A percentile compares a stretch with the other conserved stretches of the same genome.
phyloP scores from a whole-genome alignment of 2,113 vertebrate genomes.

The Passer domesticus region DNA sequence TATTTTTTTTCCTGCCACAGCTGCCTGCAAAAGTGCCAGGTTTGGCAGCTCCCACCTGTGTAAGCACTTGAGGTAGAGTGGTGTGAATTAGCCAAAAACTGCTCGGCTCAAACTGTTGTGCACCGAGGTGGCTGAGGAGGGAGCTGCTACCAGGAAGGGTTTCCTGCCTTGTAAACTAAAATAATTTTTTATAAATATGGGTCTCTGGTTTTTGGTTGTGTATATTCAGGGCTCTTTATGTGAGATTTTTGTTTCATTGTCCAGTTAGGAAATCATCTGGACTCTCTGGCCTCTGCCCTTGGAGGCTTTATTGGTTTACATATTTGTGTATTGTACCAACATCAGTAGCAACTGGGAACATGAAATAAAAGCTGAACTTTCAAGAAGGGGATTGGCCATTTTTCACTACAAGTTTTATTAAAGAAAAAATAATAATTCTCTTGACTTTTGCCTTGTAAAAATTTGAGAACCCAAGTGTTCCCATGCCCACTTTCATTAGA shows the following conservation, averaged over 20 bases:
- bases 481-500: not conserved
- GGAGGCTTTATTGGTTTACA: not conserved
- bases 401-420: not conserved
- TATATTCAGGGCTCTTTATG: not conserved
- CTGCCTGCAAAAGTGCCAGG: slow-evolving; percentile 33
- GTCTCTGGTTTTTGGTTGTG: not conserved
- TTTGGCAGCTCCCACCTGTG: slow-evolving; percentile 60
- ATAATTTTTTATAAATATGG: not conserved
- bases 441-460: not conserved
- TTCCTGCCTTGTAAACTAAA: not conserved
- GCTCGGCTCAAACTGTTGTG: not conserved
- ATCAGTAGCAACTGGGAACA: not conserved
- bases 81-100: slow-evolving; percentile 38
- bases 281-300: not conserved
- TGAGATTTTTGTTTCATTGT: not conserved
- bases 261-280: not conserved
- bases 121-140: not conserved
- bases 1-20: slow-evolving; percentile 12
- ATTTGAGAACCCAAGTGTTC: not conserved
- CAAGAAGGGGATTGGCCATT: not conserved
- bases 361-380: not conserved
- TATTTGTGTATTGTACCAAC: not conserved
- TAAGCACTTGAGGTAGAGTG: slow-evolving; percentile 53
- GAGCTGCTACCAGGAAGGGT: not conserved
- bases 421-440: not conserved